A percentile compares a stretch with the other conserved stretches of the same genome.
Evolutionary conservation across 2,113 vertebrate species (phyloP).

Genomic region (Baryphthengus martii): DNA sequence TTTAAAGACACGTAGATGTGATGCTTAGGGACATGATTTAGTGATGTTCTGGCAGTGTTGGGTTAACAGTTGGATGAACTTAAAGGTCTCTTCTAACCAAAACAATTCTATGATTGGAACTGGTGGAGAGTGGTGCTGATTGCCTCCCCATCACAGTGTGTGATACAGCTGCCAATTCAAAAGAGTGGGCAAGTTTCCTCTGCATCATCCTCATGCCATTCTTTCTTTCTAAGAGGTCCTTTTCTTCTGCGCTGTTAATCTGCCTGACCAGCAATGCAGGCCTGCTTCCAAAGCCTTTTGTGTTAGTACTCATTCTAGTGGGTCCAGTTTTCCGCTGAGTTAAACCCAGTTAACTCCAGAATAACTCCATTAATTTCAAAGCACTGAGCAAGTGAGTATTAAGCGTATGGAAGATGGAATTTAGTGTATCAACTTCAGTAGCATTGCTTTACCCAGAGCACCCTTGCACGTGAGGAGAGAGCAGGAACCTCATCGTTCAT

Average conservation of each 20-base stretch:
- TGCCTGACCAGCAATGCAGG: not conserved
- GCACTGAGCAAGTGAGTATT: not conserved
- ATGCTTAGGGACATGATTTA: not conserved
- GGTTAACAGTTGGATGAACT: not conserved
- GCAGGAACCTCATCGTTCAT: not conserved
- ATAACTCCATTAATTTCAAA: slow-evolving; percentile 32
- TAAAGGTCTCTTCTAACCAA: not conserved
- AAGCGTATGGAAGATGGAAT: not conserved
- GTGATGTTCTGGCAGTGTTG: not conserved
- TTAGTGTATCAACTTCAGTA: accelerated
- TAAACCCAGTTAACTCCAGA: slow-evolving; percentile 40
- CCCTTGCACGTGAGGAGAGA: not conserved
- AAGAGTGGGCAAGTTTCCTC: not conserved
- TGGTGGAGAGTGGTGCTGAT: not conserved
- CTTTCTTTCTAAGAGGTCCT: not conserved
- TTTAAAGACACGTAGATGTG: not conserved
- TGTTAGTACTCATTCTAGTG: not conserved
- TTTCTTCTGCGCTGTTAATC: not conserved
- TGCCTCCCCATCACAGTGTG: not conserved
- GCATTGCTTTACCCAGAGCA: not conserved
- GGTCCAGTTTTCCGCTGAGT: slow-evolving; percentile 3
- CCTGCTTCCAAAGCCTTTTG: not conserved
- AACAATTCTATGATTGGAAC: not conserved
- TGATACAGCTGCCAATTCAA: not conserved
- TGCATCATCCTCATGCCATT: not conserved